Conservation (phyloP, 2,113 vertebrate genomes). For the Natator depressus region DNA sequence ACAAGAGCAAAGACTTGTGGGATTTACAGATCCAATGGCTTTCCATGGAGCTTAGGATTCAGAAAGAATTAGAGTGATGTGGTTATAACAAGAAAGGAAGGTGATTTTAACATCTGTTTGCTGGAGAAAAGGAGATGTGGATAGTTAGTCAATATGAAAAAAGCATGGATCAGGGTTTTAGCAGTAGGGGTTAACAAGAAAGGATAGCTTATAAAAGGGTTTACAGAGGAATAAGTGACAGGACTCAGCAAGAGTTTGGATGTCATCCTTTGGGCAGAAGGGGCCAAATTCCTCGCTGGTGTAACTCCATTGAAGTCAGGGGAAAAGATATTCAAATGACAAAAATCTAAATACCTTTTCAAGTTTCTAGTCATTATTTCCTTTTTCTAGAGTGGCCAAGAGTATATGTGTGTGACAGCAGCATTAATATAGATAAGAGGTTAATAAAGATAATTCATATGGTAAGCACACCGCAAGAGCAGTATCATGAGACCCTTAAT, state of each 20-base stretch:
- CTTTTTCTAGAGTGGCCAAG: not conserved
- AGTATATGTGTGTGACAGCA: not conserved
- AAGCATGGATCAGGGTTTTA: constrained; percentile 1
- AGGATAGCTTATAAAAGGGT: not conserved
- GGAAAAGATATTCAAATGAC: fast-evolving
- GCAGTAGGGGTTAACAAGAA: not conserved
- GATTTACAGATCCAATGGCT: not conserved
- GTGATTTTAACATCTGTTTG: not conserved
- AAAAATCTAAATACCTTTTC: not conserved
- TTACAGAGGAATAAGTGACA: not conserved
- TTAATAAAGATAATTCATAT: not conserved
- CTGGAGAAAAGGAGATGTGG: not conserved
- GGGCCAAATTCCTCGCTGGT: too few species aligned
- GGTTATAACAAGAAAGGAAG: not conserved
- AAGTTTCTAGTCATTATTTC: not conserved
- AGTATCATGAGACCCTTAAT: not conserved
- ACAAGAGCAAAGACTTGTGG: not conserved
- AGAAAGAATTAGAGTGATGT: not conserved
- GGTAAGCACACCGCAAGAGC: constrained; percentile 3
- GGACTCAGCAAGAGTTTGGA: not conserved
- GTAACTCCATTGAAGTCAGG: not conserved
- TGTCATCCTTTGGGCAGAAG: not conserved
- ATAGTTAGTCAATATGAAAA: not conserved
- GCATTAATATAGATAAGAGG: not conserved
- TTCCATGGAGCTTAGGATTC: not conserved